These are phyloP conservation scores for Osmoderma eremita DNA, from an alignment of 2,888 invertebrate genomes.

Conservation along the genomic window DNA sequence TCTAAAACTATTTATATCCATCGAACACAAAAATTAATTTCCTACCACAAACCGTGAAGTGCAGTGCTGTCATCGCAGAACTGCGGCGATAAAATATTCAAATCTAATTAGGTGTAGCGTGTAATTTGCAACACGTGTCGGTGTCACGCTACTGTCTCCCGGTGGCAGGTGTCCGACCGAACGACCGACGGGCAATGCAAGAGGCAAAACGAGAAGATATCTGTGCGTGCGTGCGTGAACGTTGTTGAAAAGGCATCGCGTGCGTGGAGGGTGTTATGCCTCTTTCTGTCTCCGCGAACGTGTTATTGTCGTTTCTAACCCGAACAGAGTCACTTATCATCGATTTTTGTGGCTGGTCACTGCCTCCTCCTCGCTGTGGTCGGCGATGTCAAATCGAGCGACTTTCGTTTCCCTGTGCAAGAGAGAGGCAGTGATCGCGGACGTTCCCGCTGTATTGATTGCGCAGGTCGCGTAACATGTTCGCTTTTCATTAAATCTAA, in stretches of 20 bases:
- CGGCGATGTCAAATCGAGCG: conserved; percentile 12
- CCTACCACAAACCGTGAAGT: neutral
- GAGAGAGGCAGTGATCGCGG: conserved; percentile 13
- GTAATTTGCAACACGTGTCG: conserved; percentile 40
- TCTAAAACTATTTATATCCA: neutral
- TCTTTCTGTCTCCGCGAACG: conserved; percentile 15
- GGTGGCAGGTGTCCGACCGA: conserved; percentile 27
- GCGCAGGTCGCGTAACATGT: conserved; percentile 11
- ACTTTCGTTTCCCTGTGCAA: conserved; percentile 21
- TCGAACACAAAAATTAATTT: conserved; percentile 7
- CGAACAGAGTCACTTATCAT: conserved; percentile 24
- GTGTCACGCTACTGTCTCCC: conserved; percentile 37
- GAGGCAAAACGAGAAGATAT: conserved; percentile 16
- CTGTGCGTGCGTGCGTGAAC: conserved; percentile 40
- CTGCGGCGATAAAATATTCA: conserved; percentile 27
- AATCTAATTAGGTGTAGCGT: conserved; percentile 33
- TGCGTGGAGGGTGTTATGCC: conserved; percentile 38
- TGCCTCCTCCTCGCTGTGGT: conserved; percentile 1
- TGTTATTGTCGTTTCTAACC: conserved; percentile 24
- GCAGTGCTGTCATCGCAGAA: conserved; percentile 14
- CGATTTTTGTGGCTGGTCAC: conserved; percentile 20
- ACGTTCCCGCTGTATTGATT: conserved; percentile 12
- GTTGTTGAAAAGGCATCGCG: conserved; percentile 33
- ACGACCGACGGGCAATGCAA: neutral
- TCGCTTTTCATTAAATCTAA: conserved; percentile 22